Base-by-base conservation (phyloP, 2,888 invertebrate species). In the Drosophila koepferae region DNA sequence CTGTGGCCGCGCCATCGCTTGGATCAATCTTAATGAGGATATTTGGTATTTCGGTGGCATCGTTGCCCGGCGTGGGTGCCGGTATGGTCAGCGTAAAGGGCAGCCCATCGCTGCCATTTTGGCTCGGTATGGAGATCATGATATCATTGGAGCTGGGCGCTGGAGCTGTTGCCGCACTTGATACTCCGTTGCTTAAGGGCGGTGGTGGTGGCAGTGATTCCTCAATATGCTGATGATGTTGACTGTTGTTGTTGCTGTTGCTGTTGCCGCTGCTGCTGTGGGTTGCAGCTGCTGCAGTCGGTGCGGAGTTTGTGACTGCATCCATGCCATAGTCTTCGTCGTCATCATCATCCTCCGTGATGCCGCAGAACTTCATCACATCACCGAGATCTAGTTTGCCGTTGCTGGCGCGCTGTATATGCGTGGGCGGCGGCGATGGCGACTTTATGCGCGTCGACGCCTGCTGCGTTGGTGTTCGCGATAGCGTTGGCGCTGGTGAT, bases 341-440 rank as follows among this genome's bases (percentile, higher is more conserved):
- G 51, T 92, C 93, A 77, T 96, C 96, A 74, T 96, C 96, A 74
- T 96, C 96, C 60, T 95, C 96, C 73, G 95, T 95, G 65, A 93
- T 93, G 93, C 96, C 95, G 56, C 96, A 96, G 71, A 96, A 94
- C 92, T 96, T 96, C 95, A 96, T 96, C 44, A 96, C 95, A 92
- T 95, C 96, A 61, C 96, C 96, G 81, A 96, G 94, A 92, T 96
- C 96, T 62, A 96, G 91, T 89, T 95, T 95, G 16, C 93, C 92
- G 60, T 92, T 92, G 81, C 92, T 92, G 63, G 93, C 82, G 46
- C 91, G 85, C 61, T 83, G 89, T 67, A 84, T 91, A 74, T 90
- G 89, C 74, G 85, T 86, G 38, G 91, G 91, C 43, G 91, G 84
- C 16, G 77, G 77, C 56, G 77, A 78, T 43, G 81, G 77, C 38